Percentiles rank a stretch among this genome's conserved stretches.
Evolutionary conservation across 1,140 invertebrate genomes (phyloP).

Genomic region (Calliphora vicina): DNA sequence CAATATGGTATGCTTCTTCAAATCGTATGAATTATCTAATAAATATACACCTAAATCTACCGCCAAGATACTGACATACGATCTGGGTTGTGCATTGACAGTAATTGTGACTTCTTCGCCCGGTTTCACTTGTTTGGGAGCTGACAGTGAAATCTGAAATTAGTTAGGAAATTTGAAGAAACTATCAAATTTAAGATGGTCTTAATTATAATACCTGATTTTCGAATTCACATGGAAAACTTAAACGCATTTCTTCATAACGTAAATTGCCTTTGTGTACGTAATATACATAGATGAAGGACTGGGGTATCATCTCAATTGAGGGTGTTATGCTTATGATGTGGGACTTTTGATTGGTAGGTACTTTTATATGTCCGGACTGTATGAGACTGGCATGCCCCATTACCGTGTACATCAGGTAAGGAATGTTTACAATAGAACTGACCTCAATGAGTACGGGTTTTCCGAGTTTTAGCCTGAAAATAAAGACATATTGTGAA

Average conservation of each 20-base stretch:
- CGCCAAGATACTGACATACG: neutral
- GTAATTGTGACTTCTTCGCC: neutral
- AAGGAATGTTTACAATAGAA: neutral
- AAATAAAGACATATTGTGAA: neutral
- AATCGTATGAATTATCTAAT: neutral
- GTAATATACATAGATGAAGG: neutral
- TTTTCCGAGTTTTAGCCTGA: neutral
- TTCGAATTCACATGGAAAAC: neutral
- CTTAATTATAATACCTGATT: neutral
- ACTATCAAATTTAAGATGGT: neutral
- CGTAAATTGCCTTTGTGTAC: neutral
- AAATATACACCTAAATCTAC: slow-evolving; percentile 11
- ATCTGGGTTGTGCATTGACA: slow-evolving; percentile 1
- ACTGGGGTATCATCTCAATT: neutral
- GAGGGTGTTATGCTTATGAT: neutral
- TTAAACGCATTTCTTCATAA: neutral
- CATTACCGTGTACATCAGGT: neutral
- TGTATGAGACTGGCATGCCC: neutral
- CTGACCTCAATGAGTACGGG: neutral
- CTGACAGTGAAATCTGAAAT: neutral
- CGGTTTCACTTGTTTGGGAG: neutral
- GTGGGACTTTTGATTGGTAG: neutral
- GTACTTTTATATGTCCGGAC: neutral
- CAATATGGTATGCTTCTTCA: neutral
- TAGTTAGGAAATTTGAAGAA: neutral